phyloP scores from a whole-genome alignment of 2,113 vertebrate species.

The Saccopteryx leptura region DNA sequence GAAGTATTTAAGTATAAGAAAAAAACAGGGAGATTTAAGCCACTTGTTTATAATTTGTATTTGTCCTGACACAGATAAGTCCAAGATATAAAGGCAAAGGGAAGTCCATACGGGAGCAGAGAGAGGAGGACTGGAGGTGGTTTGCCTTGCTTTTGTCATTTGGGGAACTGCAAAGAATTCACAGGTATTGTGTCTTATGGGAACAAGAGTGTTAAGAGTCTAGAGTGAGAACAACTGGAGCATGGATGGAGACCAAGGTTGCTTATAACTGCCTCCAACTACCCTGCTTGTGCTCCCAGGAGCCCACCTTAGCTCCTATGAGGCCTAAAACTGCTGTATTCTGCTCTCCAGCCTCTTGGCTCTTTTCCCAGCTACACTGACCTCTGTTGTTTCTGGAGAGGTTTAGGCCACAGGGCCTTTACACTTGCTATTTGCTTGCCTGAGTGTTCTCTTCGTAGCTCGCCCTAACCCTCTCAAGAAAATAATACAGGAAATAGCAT shows the following conservation, averaged over 20 bases:
- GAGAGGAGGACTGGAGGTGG: not conserved
- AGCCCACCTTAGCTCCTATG: not conserved
- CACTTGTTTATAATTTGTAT: not conserved
- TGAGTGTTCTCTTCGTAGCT: not conserved
- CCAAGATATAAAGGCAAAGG: not conserved
- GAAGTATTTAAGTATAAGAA: not conserved
- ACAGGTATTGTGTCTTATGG: not conserved
- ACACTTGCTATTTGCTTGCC: not conserved
- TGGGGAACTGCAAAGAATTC: not conserved
- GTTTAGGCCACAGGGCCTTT: not conserved
- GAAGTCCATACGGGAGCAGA: not conserved
- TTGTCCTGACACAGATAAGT: not conserved
- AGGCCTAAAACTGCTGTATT: not conserved
- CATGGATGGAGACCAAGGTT: not conserved
- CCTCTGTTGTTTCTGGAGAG: not conserved
- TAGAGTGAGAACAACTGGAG: not conserved
- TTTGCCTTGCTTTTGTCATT: not conserved
- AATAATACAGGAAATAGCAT: not conserved
- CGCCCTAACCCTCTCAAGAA: not conserved
- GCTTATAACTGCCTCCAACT: not conserved
- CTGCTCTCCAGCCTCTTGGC: not conserved
- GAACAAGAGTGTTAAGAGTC: not conserved
- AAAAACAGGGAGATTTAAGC: not conserved
- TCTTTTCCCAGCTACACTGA: not conserved
- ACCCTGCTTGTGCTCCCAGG: not conserved